Base-by-base conservation (phyloP, 2,113 vertebrate species). In the Sylvietta virens region DNA sequence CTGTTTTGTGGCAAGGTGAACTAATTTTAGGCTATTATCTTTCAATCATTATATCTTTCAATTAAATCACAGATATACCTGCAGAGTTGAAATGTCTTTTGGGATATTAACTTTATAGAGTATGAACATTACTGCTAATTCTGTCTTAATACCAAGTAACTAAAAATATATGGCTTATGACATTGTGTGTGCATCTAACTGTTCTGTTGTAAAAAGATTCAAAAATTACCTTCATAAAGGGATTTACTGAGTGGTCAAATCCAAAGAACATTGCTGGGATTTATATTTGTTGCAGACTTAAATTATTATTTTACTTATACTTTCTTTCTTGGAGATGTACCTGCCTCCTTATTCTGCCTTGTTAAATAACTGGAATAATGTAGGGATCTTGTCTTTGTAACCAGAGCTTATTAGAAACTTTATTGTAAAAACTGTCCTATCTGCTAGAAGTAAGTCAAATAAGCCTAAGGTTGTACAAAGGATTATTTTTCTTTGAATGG, bases 21-120 rank as follows among this genome's bases (percentile, higher is more conserved):
- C 70, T 85, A 90, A 96, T 93, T 97, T 96, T 95, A 94, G 60
- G 65, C 77, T 84, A 92, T 92, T 88, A 90, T 77, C 74, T 94
- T 97, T 93, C 90, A 82, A 95, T 93, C 76, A 74, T 86, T 90
- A 40, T 71, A 77, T 70, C 50, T 93, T 95, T 94, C 70, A 94
- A 65, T 81, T 85, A 92, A 93, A 94, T 95, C 56, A 66, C 62
- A 84, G 62, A 74, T 56, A 69, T 42, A 67, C n/a, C 81, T 97
- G 60, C 64, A 91, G 94, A 92, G 73, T 90, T 86, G 78, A 95
- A 94, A 80, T 77, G 56, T 83, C 67, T 92, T 42, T 78, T 33
- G 69, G 87, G 64, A 94, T 94, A 92, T 96, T 94, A 89, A 88
- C 47, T 96, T 95, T 78, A 73, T 86, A 62, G 33, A 53, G 48